Evolutionary conservation across 2,797 vertebrate species (phyloP).

Genomic region (Microctenopoma steveboyesi): DNA sequence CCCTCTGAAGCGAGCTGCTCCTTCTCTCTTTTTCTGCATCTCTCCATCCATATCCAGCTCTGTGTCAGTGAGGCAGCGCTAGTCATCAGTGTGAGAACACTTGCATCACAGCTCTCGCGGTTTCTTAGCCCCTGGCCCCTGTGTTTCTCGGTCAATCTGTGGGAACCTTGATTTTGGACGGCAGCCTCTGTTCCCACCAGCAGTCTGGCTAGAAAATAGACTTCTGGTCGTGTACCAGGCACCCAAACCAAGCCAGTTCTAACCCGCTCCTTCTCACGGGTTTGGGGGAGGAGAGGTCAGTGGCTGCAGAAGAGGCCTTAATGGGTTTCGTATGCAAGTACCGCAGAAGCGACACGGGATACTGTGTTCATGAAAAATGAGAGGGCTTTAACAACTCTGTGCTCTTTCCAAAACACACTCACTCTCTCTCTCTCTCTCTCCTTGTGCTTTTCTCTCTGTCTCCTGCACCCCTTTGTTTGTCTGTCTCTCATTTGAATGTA

Average conservation of each 20-base stretch:
- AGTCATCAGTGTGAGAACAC: constrained; percentile 76
- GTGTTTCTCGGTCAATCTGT: constrained; percentile 82
- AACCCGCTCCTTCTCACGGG: constrained; percentile 81
- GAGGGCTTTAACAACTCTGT: constrained; percentile 62
- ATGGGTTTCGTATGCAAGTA: constrained; percentile 86
- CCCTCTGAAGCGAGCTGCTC: constrained; percentile 51
- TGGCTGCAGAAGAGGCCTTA: constrained; percentile 67
- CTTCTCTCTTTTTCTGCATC: constrained; percentile 39
- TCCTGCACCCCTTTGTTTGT: constrained; percentile 20
- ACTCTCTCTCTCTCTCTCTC: constrained; percentile 24
- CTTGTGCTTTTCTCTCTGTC: constrained; percentile 8
- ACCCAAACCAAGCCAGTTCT: constrained; percentile 76
- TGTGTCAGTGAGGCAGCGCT: constrained; percentile 40
- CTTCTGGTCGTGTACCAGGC: constrained; percentile 71
- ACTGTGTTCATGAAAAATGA: constrained; percentile 79
- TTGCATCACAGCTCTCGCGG: constrained; percentile 80
- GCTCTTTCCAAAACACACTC: constrained; percentile 64
- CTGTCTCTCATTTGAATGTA: constrained; percentile 49
- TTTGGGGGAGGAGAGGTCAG: constrained; percentile 76
- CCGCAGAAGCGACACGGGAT: constrained; percentile 66
- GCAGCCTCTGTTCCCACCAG: constrained; percentile 84
- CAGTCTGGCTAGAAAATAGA: constrained; percentile 84
- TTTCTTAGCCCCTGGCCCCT: constrained; percentile 80
- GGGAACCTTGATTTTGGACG: constrained; percentile 85
- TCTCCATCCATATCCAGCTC: constrained; percentile 40